A percentile compares a stretch with the other conserved stretches of the same genome.
Evolutionary conservation across 2,797 vertebrate species (phyloP).

Genomic region (Ctenopoma kingsleyae): DNA sequence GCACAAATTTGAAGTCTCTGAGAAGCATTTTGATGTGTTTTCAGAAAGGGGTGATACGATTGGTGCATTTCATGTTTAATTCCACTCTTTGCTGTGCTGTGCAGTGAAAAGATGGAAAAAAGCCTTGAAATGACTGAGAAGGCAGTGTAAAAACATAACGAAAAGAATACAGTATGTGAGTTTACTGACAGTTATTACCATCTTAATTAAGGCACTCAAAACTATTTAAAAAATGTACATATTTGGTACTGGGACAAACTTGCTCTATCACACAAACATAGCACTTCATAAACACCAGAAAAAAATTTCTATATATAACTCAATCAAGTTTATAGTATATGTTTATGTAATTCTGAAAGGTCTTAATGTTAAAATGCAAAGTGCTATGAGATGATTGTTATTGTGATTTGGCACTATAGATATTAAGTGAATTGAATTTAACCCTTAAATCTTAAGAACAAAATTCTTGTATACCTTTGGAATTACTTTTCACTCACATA

Average conservation of each 20-base stretch:
- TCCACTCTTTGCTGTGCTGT: slow-evolving; percentile 78
- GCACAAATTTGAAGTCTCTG: slow-evolving; percentile 62
- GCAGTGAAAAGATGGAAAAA: slow-evolving; percentile 89
- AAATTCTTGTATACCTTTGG: slow-evolving; percentile 24
- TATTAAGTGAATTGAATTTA: neutral
- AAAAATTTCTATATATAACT: neutral
- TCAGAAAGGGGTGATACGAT: slow-evolving; percentile 55
- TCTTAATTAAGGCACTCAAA: slow-evolving; percentile 9
- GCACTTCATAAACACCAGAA: neutral
- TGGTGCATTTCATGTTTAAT: slow-evolving; percentile 66
- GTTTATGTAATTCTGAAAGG: no score
- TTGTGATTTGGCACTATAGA: no score
- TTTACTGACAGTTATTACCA: slow-evolving; percentile 51
- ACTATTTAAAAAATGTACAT: neutral
- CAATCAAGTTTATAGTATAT: no score
- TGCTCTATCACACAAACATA: neutral
- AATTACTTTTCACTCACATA: slow-evolving; percentile 78
- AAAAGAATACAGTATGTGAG: slow-evolving; percentile 86
- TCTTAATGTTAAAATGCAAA: no score
- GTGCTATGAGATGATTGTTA: no score
- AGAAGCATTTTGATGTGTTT: slow-evolving; percentile 56
- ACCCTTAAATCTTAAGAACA: slow-evolving; percentile 4
- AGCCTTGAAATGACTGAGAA: slow-evolving; percentile 87
- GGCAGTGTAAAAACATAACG: slow-evolving; percentile 88
- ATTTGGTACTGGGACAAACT: slow-evolving; percentile 1